These are phyloP conservation scores for Margarornis squamiger DNA, from an alignment of 2,797 vertebrate genomes.

Conservation along the genomic window DNA sequence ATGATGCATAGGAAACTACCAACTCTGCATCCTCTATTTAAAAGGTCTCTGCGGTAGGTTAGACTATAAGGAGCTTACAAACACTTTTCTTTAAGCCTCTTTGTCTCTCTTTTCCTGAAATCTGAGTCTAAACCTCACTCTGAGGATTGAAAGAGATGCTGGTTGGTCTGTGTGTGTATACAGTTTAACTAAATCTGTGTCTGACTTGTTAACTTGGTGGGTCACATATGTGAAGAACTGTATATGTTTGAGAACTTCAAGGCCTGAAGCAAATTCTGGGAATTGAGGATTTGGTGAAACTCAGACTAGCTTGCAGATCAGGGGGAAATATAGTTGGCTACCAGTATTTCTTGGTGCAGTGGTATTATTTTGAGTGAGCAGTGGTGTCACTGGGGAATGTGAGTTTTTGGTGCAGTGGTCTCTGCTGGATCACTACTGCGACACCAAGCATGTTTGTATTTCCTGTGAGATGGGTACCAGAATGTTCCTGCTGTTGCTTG, in stretches of 20 bases:
- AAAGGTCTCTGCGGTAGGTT: not conserved
- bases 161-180: not conserved
- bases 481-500: not conserved
- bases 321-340: not conserved
- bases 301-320: not conserved
- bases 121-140: not conserved
- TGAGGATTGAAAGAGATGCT: not conserved
- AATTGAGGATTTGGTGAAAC: not conserved
- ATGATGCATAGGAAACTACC: rapidly evolving
- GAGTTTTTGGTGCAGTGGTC: not conserved
- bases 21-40: not conserved
- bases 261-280: not conserved
- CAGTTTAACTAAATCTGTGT: not conserved
- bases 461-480: not conserved
- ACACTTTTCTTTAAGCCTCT: not conserved
- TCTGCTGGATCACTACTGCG: not conserved
- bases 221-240: not conserved
- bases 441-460: rapidly evolving
- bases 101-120: not conserved
- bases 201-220: not conserved
- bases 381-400: not conserved
- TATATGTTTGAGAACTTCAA: not conserved
- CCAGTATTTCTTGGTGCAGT: not conserved
- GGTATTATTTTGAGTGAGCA: not conserved
- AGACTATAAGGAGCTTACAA: not conserved